Conservation (phyloP, 2,888 invertebrate species). For the Mythimna loreyi region DNA sequence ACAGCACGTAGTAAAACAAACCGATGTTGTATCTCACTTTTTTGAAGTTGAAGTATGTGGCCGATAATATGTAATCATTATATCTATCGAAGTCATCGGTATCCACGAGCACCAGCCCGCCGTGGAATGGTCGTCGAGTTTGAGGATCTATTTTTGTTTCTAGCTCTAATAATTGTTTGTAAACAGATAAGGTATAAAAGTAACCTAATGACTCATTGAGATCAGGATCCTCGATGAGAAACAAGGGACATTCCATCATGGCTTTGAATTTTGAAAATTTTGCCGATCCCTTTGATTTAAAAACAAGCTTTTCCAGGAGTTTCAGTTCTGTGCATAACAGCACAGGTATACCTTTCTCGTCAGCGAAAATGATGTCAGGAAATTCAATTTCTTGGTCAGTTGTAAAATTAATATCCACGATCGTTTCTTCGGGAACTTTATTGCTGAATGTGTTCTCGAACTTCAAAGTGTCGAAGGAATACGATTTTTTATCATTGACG, state of each 20-base stretch:
- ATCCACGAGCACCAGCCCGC: no score
- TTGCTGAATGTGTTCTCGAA: conserved; percentile 62
- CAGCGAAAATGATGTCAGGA: conserved; percentile 71
- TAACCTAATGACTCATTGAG: conserved; percentile 73
- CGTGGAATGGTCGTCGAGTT: no score
- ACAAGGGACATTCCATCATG: conserved; percentile 71
- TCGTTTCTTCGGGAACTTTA: conserved; percentile 62
- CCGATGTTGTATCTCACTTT: no score
- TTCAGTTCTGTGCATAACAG: conserved; percentile 67
- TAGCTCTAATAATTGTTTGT: conserved; percentile 68
- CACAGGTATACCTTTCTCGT: conserved; percentile 75
- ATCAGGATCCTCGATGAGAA: conserved; percentile 69
- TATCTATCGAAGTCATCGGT: no score
- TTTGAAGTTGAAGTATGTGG: conserved; percentile 69
- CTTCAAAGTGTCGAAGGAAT: conserved; percentile 71
- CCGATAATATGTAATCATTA: no score
- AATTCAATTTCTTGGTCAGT: conserved; percentile 71
- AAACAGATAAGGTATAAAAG: conserved; percentile 74
- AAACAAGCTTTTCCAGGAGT: conserved; percentile 69
- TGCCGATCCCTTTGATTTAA: not conserved
- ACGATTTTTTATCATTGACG: conserved; percentile 70
- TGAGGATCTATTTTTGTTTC: conserved; percentile 69
- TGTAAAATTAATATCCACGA: conserved; percentile 66
- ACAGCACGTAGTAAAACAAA: no score
- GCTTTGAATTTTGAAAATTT: conserved; percentile 67